These are phyloP conservation scores for Riptortus pedestris DNA, from an alignment of 1,140 invertebrate species.

Conservation along the genomic window DNA sequence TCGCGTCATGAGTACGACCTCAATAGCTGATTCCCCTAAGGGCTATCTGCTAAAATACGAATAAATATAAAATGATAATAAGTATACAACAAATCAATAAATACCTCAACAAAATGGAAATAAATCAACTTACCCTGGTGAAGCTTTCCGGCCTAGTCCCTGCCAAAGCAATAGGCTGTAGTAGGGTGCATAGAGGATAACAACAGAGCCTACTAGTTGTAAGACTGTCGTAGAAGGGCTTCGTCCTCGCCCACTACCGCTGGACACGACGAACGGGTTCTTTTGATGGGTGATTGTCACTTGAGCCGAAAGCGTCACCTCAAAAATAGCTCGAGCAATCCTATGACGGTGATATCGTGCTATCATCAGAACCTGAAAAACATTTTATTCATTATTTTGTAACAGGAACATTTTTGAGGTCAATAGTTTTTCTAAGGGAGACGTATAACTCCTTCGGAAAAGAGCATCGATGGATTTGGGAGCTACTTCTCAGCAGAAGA, in stretches of 20 bases:
- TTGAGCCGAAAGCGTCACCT: conserved; percentile 70
- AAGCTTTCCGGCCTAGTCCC: conserved; percentile 29
- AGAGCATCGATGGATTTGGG: too few species aligned
- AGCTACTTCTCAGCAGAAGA: too few species aligned
- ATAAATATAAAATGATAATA: too few species aligned
- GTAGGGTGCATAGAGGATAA: conserved; percentile 61
- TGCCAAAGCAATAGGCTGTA: conserved; percentile 62
- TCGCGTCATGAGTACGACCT: too few species aligned
- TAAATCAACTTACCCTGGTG: too few species aligned
- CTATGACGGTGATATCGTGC: conserved; percentile 69
- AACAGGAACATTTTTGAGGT: too few species aligned
- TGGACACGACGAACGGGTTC: conserved; percentile 51
- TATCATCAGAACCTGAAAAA: conserved; percentile 55
- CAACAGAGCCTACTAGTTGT: conserved; percentile 53
- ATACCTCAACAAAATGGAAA: too few species aligned
- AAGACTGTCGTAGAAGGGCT: conserved; percentile 55
- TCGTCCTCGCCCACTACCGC: conserved; percentile 40
- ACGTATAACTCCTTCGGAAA: too few species aligned
- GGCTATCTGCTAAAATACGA: too few species aligned
- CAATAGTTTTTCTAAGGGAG: too few species aligned
- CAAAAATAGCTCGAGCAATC: conserved; percentile 73
- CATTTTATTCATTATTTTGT: neutral
- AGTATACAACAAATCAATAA: neutral
- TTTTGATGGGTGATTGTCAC: conserved; percentile 71
- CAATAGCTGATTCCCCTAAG: too few species aligned